phyloP scores from a whole-genome alignment of 2,888 invertebrate species.

The Heteromurus nitidus region DNA sequence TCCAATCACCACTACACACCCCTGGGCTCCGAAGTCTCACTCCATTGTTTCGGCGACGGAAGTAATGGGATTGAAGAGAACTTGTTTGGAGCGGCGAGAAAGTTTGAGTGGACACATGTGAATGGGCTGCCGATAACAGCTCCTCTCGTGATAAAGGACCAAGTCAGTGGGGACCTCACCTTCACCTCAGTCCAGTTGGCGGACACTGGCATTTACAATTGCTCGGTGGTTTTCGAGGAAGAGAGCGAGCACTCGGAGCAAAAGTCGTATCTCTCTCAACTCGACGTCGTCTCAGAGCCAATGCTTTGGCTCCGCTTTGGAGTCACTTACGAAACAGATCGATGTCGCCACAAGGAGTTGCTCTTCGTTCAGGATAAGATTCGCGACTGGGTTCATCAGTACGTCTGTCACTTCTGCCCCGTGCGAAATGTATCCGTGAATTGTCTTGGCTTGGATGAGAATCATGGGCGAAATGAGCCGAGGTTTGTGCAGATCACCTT shows the following conservation, averaged over 20 bases:
- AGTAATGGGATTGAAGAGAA: not conserved
- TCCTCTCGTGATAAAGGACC: not conserved
- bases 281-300: conserved; percentile 32
- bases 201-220: conserved; percentile 40
- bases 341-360: conserved; percentile 29
- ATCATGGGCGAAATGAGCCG: not conserved
- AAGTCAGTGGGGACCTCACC: not conserved
- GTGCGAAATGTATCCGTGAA: conserved; percentile 31
- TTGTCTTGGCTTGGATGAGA: not conserved
- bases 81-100: not conserved
- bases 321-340: not conserved
- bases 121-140: conserved; percentile 40
- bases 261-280: conserved; percentile 8
- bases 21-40: not conserved
- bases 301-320: conserved; percentile 32
- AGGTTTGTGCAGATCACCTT: conserved; percentile 22
- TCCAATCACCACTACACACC: not conserved
- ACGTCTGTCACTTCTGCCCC: conserved; percentile 45
- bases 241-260: not conserved
- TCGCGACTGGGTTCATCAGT: conserved; percentile 16
- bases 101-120: conserved; percentile 23
- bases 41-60: conserved; percentile 15
- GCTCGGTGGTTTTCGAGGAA: not conserved
- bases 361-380: conserved; percentile 3
- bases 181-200: conserved; percentile 22